phyloP scores from a whole-genome alignment of 2,797 vertebrate species.

The Schizopygopsis pylzovi region DNA sequence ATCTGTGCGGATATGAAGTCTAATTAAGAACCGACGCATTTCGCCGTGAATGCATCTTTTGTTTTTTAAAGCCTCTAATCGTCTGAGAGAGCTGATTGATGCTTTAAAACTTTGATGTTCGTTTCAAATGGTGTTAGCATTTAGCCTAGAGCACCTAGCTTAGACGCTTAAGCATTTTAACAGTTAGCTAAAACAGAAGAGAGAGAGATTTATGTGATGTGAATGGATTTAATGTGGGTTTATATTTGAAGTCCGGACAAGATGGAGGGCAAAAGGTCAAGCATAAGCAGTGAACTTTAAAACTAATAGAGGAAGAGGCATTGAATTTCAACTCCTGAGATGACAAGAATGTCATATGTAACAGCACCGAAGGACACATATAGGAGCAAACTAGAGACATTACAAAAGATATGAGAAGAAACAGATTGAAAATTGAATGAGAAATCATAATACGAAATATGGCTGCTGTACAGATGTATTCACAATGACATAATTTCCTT shows the following conservation, averaged over 20 bases:
- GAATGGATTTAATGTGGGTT: conserved; percentile 27
- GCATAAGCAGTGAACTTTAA: conserved; percentile 4
- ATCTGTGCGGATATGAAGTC: conserved; percentile 46
- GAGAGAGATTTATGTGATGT: conserved; percentile 54
- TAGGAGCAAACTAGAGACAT: conserved; percentile 3
- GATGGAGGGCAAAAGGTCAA: conserved; percentile 6
- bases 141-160: conserved; percentile 25
- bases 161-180: conserved; percentile 16
- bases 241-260: conserved; percentile 16
- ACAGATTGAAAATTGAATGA: neutral
- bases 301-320: neutral
- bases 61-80: conserved; percentile 55
- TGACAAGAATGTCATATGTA: neutral
- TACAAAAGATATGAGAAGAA: neutral
- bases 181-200: conserved; percentile 44
- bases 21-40: conserved; percentile 51
- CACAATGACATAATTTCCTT: neutral
- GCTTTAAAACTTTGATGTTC: conserved; percentile 50
- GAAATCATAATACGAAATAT: neutral
- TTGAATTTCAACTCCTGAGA: conserved; percentile 1
- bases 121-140: conserved; percentile 45
- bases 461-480: neutral
- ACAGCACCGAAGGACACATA: conserved; percentile 21
- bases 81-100: conserved; percentile 48
- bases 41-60: conserved; percentile 42